Evolutionary conservation across 2,888 invertebrate species (phyloP).

Genomic region (Zeuzera pyrina): DNA sequence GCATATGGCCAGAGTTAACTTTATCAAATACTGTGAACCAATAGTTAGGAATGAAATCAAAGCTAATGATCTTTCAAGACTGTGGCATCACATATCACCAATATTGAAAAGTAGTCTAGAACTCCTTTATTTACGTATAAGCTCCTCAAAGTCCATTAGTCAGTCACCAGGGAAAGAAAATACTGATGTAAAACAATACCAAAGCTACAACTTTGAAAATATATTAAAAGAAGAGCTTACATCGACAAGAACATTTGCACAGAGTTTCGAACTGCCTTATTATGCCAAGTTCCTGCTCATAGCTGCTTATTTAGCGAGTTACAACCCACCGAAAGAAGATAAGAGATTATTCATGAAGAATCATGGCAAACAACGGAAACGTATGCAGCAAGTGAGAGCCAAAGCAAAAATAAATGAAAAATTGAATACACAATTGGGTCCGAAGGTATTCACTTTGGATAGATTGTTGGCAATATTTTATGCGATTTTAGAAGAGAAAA

Average conservation of each 20-base stretch:
- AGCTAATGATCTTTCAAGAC: constrained; percentile 75
- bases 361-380: constrained; percentile 81
- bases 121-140: constrained; percentile 82
- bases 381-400: constrained; percentile 71
- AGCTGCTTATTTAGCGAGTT: constrained; percentile 93
- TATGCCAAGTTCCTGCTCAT: constrained; percentile 93
- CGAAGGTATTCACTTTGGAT: constrained; percentile 86
- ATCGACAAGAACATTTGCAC: constrained; percentile 71
- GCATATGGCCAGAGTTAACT: constrained; percentile 84
- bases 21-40: constrained; percentile 85
- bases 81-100: constrained; percentile 87
- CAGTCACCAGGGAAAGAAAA: constrained; percentile 51
- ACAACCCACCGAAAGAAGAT: constrained; percentile 92
- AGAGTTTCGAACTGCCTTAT: constrained; percentile 85
- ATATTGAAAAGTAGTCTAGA: constrained; percentile 82
- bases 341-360: constrained; percentile 88
- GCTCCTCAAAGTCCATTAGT: constrained; percentile 30
- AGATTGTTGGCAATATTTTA: constrained; percentile 91
- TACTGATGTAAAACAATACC: constrained; percentile 16
- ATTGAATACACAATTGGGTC: constrained; percentile 82
- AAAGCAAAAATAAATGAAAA: constrained; percentile 71
- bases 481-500: constrained; percentile 87
- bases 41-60: constrained; percentile 77
- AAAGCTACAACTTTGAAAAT: constrained; percentile 40
- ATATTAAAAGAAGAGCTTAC: constrained; percentile 55